Evolutionary conservation across 2,113 vertebrate genomes (phyloP), one percentile per base, ranked within the genome.

Genomic region (Salvelinus alpinus): DNA sequence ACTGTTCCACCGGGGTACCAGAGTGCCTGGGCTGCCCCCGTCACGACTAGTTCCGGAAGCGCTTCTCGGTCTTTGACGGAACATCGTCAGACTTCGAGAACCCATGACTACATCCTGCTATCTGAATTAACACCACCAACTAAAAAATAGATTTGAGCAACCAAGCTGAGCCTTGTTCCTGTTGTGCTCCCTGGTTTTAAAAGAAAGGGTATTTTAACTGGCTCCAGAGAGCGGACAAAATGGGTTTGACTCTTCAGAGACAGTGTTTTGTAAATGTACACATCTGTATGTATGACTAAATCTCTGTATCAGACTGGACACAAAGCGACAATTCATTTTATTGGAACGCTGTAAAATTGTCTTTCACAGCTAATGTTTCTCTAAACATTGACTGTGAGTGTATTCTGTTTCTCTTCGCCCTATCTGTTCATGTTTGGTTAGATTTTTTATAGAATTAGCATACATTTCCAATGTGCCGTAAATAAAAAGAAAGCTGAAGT

Each of bases 381-480:
- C 29, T 68, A 68, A 34, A 34, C 65, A 34, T 20, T 67, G 64
- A 16, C 29, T 82, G 74, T 86, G 48, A 66, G 62, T 72, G 72
- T 54, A 38, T 54, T n/a, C n/a, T 1, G 14, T 68, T 18, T 54
- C 24, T 48, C 20, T 13, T 8, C 1, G 48, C 62, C 59, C 44
- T 54, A 75, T 70, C 4, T 68, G 34, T 34, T 5, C 31, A 70
- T 71, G 24, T 80, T 67, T 77, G 31, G 72, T 74, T 71, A 78
- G 38, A 80, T 22, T 84, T 87, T 81, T 82, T 72, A 73, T 80
- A 77, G 31, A 31, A 68, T 77, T 67, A 75, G 6, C 6, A 6
- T 75, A 73, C 0, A 47, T 60, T 80, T 73, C 16, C 62, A 29
- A 74, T 48, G 70, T 76, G 18, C 74, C 64, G 86, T 88, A 88